Conservation (phyloP, 2,888 invertebrate species). For the Rugalucina vietnamica region DNA sequence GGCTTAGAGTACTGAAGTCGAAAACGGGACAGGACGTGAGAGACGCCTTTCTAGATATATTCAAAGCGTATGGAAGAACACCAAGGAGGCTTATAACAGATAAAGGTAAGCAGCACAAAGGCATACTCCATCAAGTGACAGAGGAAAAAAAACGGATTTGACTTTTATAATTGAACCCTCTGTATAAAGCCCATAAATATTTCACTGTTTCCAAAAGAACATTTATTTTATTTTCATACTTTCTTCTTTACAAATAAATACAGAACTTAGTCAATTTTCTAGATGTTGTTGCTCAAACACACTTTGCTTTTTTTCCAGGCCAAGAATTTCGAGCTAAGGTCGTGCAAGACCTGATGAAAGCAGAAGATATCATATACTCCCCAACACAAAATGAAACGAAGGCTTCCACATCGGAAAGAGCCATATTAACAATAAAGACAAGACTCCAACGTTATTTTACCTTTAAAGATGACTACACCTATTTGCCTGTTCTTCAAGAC, state of each 20-base stretch:
- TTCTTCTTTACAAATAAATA: no score
- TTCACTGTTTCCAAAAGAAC: no score
- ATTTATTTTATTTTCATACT: no score
- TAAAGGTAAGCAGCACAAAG: no score
- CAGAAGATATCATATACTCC: slow-evolving; percentile 15
- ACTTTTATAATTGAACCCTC: no score
- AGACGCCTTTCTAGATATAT: slow-evolving; percentile 29
- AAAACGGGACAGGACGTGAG: slow-evolving; percentile 40
- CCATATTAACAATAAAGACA: slow-evolving; percentile 32
- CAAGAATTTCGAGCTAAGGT: slow-evolving; percentile 34
- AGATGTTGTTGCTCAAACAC: no score
- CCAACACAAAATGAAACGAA: slow-evolving; percentile 40
- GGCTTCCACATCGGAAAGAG: slow-evolving; percentile 25
- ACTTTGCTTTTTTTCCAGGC: slow-evolving; percentile 3
- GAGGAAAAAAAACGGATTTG: no score
- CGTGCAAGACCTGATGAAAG: slow-evolving; percentile 23
- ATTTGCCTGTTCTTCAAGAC: slow-evolving; percentile 5
- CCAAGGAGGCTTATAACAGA: slow-evolving; percentile 35
- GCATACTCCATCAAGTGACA: no score
- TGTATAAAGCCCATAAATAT: no score
- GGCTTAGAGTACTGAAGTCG: slow-evolving; percentile 40
- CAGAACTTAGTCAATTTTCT: no score
- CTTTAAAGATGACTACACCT: slow-evolving; percentile 11
- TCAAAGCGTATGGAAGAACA: slow-evolving; percentile 27
- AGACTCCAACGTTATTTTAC: slow-evolving; percentile 14